A percentile compares a stretch with the other conserved stretches of the same genome.
phyloP scores from a whole-genome alignment of 2,113 vertebrate genomes.

The Setophaga petechia region DNA sequence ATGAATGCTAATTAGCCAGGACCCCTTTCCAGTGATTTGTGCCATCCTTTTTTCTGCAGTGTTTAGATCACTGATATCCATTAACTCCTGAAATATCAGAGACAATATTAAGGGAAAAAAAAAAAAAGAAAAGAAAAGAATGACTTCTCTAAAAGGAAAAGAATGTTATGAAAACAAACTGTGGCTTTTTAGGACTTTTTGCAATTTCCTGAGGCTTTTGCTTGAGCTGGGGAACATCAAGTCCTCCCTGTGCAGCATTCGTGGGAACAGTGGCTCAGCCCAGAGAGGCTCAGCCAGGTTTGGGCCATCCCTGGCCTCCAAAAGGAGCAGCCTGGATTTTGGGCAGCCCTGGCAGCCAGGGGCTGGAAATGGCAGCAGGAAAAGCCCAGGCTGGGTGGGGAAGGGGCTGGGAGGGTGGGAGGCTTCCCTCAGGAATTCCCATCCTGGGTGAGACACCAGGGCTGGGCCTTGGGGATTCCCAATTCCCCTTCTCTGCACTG shows the following conservation, averaged over 20 bases:
- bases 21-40: neutral
- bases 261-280: slow-evolving; percentile 14
- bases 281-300: neutral
- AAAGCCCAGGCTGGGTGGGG: neutral
- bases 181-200: slow-evolving; percentile 65
- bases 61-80: neutral
- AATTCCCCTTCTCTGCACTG: neutral
- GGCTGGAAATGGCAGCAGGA: neutral
- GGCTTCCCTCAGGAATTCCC: neutral
- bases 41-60: neutral
- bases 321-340: neutral
- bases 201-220: slow-evolving; percentile 68
- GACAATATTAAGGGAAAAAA: neutral
- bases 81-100: slow-evolving; percentile 50
- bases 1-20: neutral
- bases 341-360: neutral
- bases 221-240: slow-evolving; percentile 56
- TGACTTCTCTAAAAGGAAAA: slow-evolving; percentile 58
- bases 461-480: neutral
- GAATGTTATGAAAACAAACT: slow-evolving; percentile 67
- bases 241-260: slow-evolving; percentile 40
- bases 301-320: neutral
- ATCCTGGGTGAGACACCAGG: neutral
- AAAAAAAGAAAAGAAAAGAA: neutral
- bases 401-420: neutral